These are phyloP conservation scores for Chromis chromis DNA, from an alignment of 2,797 vertebrate genomes.

Conservation along the genomic window DNA sequence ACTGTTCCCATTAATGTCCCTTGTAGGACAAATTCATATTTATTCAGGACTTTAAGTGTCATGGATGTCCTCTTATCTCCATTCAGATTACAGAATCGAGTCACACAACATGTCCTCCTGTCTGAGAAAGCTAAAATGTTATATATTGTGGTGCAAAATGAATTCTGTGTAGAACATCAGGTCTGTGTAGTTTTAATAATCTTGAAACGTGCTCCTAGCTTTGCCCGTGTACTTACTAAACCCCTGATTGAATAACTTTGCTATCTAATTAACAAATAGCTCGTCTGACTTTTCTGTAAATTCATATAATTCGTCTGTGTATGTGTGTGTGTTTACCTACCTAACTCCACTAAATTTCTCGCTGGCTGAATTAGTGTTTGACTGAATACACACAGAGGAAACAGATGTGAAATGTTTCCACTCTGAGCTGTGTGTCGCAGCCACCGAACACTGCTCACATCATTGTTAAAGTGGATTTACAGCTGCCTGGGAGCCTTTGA, in stretches of 20 bases:
- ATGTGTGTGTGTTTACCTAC: not conserved
- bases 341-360: not conserved
- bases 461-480: conserved; percentile 71
- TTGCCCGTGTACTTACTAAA: not conserved
- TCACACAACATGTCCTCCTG: not conserved
- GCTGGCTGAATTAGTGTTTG: not conserved
- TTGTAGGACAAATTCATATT: not conserved
- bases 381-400: conserved; percentile 9
- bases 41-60: not conserved
- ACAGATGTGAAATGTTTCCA: conserved; percentile 2
- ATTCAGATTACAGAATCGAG: no score
- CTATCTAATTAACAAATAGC: not conserved
- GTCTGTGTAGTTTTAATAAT: no score
- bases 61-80: not conserved
- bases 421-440: conserved; percentile 22
- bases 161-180: no score
- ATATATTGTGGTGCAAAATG: no score
- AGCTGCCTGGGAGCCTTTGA: conserved; percentile 65
- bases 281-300: conserved; percentile 11
- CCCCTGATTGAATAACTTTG: not conserved
- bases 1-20: not conserved
- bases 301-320: not conserved
- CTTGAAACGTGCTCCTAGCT: no score
- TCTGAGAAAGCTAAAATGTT: no score
- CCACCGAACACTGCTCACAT: conserved; percentile 22